Percentiles rank a stretch among this genome's conserved stretches.
Conservation (phyloP, 2,888 invertebrate genomes). For the Phytoseiulus persimilis region DNA sequence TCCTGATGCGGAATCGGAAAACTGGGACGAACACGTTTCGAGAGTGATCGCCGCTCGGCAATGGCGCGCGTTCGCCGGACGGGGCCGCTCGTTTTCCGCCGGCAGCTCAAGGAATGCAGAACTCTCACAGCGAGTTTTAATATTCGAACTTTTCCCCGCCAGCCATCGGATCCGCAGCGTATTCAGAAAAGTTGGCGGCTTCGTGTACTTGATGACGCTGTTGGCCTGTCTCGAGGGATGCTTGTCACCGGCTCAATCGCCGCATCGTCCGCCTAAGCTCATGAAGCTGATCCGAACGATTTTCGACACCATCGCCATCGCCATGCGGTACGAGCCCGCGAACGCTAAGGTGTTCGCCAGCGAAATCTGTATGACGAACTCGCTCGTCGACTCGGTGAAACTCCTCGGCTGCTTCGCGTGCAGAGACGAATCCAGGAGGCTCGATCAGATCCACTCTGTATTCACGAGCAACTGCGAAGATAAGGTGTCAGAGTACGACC, state of each 20-base stretch:
- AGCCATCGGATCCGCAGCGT: constrained; percentile 92
- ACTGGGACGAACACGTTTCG: no score
- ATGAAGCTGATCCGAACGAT: constrained; percentile 73
- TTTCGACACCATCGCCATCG: constrained; percentile 87
- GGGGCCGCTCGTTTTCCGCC: neutral
- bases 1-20: neutral
- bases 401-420: constrained; percentile 79
- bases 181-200: constrained; percentile 94
- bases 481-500: constrained; percentile 40
- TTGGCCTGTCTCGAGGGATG: constrained; percentile 82
- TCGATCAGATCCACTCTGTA: constrained; percentile 59
- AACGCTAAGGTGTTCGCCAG: constrained; percentile 96
- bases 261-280: constrained; percentile 48
- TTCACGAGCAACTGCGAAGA: constrained; percentile 69
- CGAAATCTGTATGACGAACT: constrained; percentile 54
- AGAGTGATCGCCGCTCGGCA: no score
- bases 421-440: constrained; percentile 47
- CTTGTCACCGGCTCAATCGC: constrained; percentile 50
- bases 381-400: constrained; percentile 77
- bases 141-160: constrained; percentile 54
- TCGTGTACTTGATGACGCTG: constrained; percentile 92
- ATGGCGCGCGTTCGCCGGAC: neutral
- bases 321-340: constrained; percentile 97
- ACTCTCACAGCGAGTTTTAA: neutral
- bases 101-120: neutral